A percentile compares a stretch with the other conserved stretches of the same genome.
Evolutionary conservation across 2,888 invertebrate species (phyloP).

Genomic region (Apamea anceps): DNA sequence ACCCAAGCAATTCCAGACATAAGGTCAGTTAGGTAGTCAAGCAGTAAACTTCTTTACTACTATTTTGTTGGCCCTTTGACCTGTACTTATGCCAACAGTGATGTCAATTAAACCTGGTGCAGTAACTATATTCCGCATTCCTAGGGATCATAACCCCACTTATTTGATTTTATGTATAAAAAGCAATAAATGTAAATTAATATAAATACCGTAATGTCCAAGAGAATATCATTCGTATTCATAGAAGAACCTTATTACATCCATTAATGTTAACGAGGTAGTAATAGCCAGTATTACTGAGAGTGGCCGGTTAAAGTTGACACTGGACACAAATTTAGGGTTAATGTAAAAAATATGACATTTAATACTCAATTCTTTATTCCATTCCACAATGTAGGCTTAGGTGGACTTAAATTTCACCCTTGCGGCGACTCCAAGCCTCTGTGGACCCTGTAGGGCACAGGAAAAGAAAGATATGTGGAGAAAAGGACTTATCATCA

Average conservation of each 20-base stretch:
- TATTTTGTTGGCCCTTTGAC: slow-evolving; percentile 8
- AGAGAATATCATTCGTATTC: slow-evolving; percentile 8
- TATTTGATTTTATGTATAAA: slow-evolving; percentile 2
- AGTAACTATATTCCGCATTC: slow-evolving; percentile 6
- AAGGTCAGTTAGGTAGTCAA: not conserved
- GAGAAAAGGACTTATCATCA: too few relatives aligned
- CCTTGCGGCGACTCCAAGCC: too few relatives aligned
- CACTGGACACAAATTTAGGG: not conserved
- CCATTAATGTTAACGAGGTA: slow-evolving; percentile 13
- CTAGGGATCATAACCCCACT: slow-evolving; percentile 8
- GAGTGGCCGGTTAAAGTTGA: not conserved
- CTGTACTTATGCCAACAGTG: not conserved
- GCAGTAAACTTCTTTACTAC: slow-evolving; percentile 17
- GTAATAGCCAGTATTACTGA: slow-evolving; percentile 3
- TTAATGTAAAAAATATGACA: not conserved
- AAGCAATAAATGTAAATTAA: slow-evolving; percentile 24
- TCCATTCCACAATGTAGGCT: too few relatives aligned
- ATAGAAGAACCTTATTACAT: not conserved
- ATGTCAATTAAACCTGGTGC: slow-evolving; percentile 5
- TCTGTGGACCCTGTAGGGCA: too few relatives aligned
- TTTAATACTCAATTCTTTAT: too few relatives aligned
- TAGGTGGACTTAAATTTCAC: too few relatives aligned
- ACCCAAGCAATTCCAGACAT: not conserved
- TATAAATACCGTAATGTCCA: slow-evolving; percentile 10
- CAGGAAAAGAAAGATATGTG: too few relatives aligned